Base-by-base conservation (phyloP, 2,888 invertebrate species). In the Drosophila austrosaltans region DNA sequence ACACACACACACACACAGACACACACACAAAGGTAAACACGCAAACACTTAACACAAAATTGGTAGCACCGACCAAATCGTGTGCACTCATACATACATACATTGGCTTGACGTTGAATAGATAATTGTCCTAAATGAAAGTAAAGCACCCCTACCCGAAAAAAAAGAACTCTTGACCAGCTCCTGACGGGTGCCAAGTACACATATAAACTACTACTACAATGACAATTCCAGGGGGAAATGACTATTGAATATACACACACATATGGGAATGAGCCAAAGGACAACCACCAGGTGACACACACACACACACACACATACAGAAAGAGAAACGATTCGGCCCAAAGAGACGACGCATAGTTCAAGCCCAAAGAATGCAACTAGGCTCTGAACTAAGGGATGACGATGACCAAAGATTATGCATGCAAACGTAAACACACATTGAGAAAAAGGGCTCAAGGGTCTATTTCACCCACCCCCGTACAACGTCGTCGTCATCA, bases 121-220 rank as follows among this genome's bases (percentile, higher is more conserved):
- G 89, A 90, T 89, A 89, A 89, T 90, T 89, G 89, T 82, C 79
- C 82, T 77, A 82, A 90, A 85, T 82, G 84, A 81, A 77, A 85
- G 57, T 53, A 64, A 74, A 75, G 69, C 72, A 72, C 68, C 69
- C 67, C 61, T 58, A 22, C 53, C 67, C 66, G 54, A 25, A 48
- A 48, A 22, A 48, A 48, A 48, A 22, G 10, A 22, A 22, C 25
- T 48, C 73, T 62, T 72, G 72, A 74, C 72, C 74, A 67, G 67
- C 72, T 72, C 72, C 72, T 39, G 60, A 66, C 78, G 79, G 75
- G 83, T 78, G 80, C 73, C 83, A 80, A 80, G 78, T 79, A 72
- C 72, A 70, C 72, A 67, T 65, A 64, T 53, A 58, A 20, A 59
- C 32, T 25, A 61, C 32, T 30, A 65, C 32, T 30, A 65, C 71